Evolutionary conservation across 2,797 vertebrate species (phyloP), one percentile per base, ranked within the genome.

Genomic region (Hoplostethus atlanticus): DNA sequence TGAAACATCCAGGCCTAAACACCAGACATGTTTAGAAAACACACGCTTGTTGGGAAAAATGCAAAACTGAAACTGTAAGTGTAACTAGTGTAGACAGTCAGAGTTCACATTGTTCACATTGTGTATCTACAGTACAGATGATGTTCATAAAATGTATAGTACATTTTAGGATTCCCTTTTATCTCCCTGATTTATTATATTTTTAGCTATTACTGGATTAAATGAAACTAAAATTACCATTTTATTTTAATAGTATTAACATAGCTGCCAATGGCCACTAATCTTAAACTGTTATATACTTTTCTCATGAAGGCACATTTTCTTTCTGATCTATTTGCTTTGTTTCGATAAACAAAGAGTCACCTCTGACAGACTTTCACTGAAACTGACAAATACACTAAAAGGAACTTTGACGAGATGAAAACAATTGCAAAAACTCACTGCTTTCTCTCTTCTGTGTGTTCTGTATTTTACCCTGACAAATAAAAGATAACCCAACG

Each of bases 301-400:
- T 42, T 42, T 10, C 12, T 12, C 11, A 42, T 12, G 11, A 42
- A 12, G 12, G 11, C 40, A 42, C 1, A 5, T 42, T 12, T 42
- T 11, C 40, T 12, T 12, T 42, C 15, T 15, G 16, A 17, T 57
- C 56, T 62, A 0, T 71, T 76, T 66, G 66, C 21, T 68, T 52
- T 58, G 16, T 61, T 64, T 52, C 59, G 0, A 48, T 62, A 65
- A 72, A 66, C 28, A 68, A 47, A 56, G 50, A 70, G 66, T 70
- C 61, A 54, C 13, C 31, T 21, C 9, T 59, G 5, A 56, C 42
- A 31, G 36, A 66, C 15, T 6, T 36, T 38, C n/a, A 1, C 38
- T 44, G 4, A 57, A 61, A 30, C 3, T 0, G 28, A 38, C 6
- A 46, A 48, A 38, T 38, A 38, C 36, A 7, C 36, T 6, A 38